Evolutionary conservation across 2,797 vertebrate species (phyloP).

Genomic region (Acanthurus tractus): DNA sequence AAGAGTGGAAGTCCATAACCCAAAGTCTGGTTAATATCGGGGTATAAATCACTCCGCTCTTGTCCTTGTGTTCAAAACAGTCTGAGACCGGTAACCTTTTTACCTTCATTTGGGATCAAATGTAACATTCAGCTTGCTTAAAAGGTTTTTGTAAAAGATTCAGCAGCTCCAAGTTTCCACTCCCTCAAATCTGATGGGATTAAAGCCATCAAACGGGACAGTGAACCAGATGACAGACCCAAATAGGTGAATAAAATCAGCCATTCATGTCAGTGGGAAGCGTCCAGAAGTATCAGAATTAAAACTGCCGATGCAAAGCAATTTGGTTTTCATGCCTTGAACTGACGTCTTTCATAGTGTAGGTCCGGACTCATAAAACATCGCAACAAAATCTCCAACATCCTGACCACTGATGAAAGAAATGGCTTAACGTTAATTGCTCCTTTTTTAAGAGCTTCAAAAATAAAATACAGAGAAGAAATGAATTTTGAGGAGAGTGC

Average conservation of each 20-base stretch:
- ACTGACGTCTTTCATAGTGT: constrained; percentile 14
- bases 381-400: background rate
- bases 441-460: background rate
- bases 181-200: constrained; percentile 33
- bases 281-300: constrained; percentile 41
- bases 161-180: constrained; percentile 56
- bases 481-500: background rate
- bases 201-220: constrained; percentile 19
- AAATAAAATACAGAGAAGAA: background rate
- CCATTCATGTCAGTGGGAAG: constrained; percentile 10
- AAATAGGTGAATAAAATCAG: constrained; percentile 35
- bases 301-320: constrained; percentile 42
- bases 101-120: constrained; percentile 57
- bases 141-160: constrained; percentile 32
- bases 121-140: constrained; percentile 16
- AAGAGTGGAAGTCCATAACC: constrained; percentile 56
- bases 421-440: background rate
- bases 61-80: constrained; percentile 31
- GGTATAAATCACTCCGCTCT: constrained; percentile 64
- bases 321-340: constrained; percentile 11
- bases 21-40: constrained; percentile 35
- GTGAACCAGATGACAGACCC: constrained; percentile 40
- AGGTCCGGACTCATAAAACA: constrained; percentile 23
- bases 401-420: background rate
- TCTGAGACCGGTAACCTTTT: constrained; percentile 59